Base-by-base conservation (phyloP, 2,797 vertebrate genomes). In the Brachymystax lenok region DNA sequence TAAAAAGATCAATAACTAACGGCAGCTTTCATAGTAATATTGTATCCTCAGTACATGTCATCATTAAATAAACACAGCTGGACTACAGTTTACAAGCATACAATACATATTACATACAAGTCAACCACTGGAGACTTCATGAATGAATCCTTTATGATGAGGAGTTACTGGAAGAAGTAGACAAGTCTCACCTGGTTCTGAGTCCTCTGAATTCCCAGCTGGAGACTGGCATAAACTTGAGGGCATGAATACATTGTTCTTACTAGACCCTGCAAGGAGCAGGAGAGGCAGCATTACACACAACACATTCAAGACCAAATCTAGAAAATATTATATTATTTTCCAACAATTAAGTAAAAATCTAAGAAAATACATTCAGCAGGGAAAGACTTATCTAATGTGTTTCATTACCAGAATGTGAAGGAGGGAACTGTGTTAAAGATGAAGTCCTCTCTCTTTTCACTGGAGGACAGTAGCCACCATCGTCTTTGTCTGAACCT, bases 171-270 rank as follows among this genome's bases (percentile, higher is more conserved):
- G 72, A 19, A 50, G 74, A 68, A 52, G 69, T 84, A 67, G 75
- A 8, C 78, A 82, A 76, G 75, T 51, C 92, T 95, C 87, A 98
- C 98, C 96, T 95, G 96, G 96, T 86, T 98, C 97, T 6, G 97
- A 99, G 90, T 98, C 59, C 59, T 63, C 97, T 69, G 97, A 98
- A 92, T 97, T 98, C 90, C 96, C 96, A 82, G 96, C 93, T 52
- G 97, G 97, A 79, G 97, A 96, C 90, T 98, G 96, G 86, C 96
- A 97, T 93, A 99, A 96, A 94, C 94, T 97, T 82, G 97, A 96
- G 85, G 97, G 97, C 97, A 98, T 98, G 90, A 98, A 98, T 85
- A 99, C 97, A 93, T 97, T 98, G 95, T 97, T 97, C 94, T 98
- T 98, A 63, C 59, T 27, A 87, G 96, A 94, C 92, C 96, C 97